Conservation (phyloP, 1,140 invertebrate species). For the Leptinotarsa lineolata region DNA sequence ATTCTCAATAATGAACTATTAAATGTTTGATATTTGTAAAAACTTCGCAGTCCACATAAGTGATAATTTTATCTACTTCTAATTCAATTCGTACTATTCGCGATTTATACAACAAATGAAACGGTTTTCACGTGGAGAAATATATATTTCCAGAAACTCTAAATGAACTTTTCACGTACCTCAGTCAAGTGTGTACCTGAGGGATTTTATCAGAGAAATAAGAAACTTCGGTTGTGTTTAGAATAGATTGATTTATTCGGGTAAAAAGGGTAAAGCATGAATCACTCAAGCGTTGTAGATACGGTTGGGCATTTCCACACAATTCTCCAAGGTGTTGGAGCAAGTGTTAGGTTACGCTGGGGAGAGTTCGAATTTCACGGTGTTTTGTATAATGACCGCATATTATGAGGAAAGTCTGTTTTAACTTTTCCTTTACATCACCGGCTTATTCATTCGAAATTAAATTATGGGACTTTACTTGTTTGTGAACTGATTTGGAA, state of each 20-base stretch:
- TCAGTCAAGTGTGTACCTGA: neutral
- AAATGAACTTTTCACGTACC: neutral
- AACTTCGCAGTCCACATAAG: no score
- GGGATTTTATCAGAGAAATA: slow-evolving; percentile 15
- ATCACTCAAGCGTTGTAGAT: slow-evolving; percentile 16
- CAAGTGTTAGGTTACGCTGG: slow-evolving; percentile 8
- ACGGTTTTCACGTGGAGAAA: no score
- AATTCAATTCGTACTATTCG: no score
- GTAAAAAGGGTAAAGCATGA: slow-evolving; percentile 8
- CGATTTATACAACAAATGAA: no score
- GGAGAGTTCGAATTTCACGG: neutral
- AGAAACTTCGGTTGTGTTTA: slow-evolving; percentile 20
- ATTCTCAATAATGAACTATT: no score
- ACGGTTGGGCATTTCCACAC: slow-evolving; percentile 12
- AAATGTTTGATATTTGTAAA: no score
- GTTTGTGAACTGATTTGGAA: neutral
- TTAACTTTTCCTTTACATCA: neutral
- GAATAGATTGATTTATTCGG: slow-evolving; percentile 18
- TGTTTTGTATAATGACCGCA: slow-evolving; percentile 5
- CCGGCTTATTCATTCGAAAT: neutral
- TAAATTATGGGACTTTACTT: neutral
- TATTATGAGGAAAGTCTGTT: neutral
- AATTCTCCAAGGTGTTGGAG: slow-evolving; percentile 21
- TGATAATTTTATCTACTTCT: no score
- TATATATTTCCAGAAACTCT: neutral